Evolutionary conservation across 2,888 invertebrate species (phyloP).

Genomic region (Mimachlamys varia): DNA sequence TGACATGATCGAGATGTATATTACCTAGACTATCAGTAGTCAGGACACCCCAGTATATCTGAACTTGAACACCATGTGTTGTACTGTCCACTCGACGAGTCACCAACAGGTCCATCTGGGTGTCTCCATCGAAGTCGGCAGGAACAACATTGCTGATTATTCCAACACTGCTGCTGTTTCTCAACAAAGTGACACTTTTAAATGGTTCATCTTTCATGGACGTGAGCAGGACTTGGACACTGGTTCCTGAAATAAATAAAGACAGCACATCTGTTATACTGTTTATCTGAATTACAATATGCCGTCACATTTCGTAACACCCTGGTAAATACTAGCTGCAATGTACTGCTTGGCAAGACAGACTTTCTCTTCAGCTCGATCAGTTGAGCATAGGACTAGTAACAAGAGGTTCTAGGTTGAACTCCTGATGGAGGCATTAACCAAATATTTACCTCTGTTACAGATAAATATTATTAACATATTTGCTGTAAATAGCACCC

Average conservation of each 20-base stretch:
- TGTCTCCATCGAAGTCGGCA: conserved; percentile 97
- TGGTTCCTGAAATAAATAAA: conserved; percentile 60
- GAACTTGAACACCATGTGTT: conserved; percentile 52
- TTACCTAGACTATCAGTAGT: conserved; percentile 41
- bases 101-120: conserved; percentile 94
- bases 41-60: conserved; percentile 68
- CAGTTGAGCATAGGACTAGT: too few relatives aligned
- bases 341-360: too few relatives aligned
- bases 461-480: too few relatives aligned
- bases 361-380: too few relatives aligned
- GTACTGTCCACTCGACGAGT: conserved; percentile 74
- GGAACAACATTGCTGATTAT: conserved; percentile 90
- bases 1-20: not conserved
- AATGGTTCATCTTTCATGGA: conserved; percentile 60
- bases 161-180: conserved; percentile 45
- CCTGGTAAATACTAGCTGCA: too few relatives aligned
- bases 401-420: too few relatives aligned
- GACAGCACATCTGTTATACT: not conserved
- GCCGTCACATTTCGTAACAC: too few relatives aligned
- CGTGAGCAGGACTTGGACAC: conserved; percentile 64
- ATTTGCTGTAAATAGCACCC: too few relatives aligned
- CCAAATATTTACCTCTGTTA: too few relatives aligned
- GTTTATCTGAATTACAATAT: too few relatives aligned
- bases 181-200: conserved; percentile 52
- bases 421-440: too few relatives aligned